Conservation (phyloP, 2,113 vertebrate species). For the Phocoena sinus region DNA sequence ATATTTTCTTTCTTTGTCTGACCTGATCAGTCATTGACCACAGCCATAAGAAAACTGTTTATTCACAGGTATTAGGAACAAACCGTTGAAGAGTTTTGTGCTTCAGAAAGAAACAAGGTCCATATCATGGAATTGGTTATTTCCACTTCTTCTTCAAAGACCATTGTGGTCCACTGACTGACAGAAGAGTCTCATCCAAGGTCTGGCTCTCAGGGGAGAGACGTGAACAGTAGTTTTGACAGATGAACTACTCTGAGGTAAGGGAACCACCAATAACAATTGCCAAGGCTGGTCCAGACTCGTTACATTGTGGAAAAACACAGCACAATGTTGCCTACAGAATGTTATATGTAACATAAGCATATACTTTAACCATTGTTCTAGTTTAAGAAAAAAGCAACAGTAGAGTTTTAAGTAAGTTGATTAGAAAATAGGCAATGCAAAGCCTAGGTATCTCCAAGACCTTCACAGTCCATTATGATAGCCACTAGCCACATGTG, state of each 20-base stretch:
- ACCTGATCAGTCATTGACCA: not conserved
- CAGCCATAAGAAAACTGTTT: not conserved
- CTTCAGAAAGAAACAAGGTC: not conserved
- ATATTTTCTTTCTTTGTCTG: not conserved
- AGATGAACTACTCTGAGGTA: not conserved
- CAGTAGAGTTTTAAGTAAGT: not conserved
- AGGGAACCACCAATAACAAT: not conserved
- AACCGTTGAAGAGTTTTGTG: not conserved
- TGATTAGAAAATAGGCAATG: not conserved
- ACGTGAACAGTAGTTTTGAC: not conserved
- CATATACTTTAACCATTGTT: not conserved
- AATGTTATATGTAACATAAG: not conserved
- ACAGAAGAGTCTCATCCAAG: not conserved
- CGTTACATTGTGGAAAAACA: too few species aligned
- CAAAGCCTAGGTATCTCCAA: not conserved
- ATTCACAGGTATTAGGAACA: not conserved
- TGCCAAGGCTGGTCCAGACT: not conserved
- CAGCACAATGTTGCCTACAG: not conserved
- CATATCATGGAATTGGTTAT: not conserved
- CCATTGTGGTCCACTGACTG: rapidly evolving
- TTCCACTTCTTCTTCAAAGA: not conserved
- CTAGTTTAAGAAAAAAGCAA: not conserved
- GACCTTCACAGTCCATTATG: not conserved
- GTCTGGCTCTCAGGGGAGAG: not conserved
- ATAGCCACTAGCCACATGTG: not conserved